Evolutionary conservation across 2,888 invertebrate genomes (phyloP), one percentile per base, ranked within the genome.

Genomic region (Ichneumoninae sp.): DNA sequence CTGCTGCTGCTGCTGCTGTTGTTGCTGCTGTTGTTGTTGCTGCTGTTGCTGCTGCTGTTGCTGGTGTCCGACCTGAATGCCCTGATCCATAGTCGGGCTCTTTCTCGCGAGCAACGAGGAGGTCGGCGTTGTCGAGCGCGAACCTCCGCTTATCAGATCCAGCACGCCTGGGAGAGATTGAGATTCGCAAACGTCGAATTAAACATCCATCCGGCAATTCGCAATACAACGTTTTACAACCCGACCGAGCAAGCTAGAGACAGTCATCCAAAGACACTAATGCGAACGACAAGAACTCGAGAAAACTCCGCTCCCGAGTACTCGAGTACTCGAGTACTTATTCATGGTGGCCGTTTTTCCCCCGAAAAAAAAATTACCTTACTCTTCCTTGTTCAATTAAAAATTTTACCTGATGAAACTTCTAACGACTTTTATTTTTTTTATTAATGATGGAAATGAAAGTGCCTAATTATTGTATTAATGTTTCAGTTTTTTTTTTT

Each of bases 31-130:
- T 30, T 93, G 92, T 62, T 92, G 92, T 1, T 92, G 92, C 7
- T 91, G 93, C 19, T 90, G 89, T 22, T 94, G 94, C 10, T 93
- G 93, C 40, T 93, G 93, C 7, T 93, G 93, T 13, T 91, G 93
- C 50, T 94, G 94, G 30, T 94, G 94, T 30, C 94, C 94, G 52
- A 95, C 97, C 94, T 98, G 98, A 66, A 97, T 96, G 86, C 97
- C 96, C 94, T 98, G 97, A 93, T 98, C 98, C 88, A 96, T 96
- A 1, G 97, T 97, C 74, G 98, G 97, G 89, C 98, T 98, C 94
- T 97, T 97, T 90, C 97, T 95, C 86, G 96, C 96, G 84, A 95
- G 89, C 52, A 95, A 94, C 52, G 96, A 94, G 84, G 97, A 96
- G 6, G 96, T 96, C 10, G 98, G 97, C 1, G 97, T 97, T 80